Base-by-base conservation (phyloP, 1,140 invertebrate species). In the Drosophila sulfurigaster region DNA sequence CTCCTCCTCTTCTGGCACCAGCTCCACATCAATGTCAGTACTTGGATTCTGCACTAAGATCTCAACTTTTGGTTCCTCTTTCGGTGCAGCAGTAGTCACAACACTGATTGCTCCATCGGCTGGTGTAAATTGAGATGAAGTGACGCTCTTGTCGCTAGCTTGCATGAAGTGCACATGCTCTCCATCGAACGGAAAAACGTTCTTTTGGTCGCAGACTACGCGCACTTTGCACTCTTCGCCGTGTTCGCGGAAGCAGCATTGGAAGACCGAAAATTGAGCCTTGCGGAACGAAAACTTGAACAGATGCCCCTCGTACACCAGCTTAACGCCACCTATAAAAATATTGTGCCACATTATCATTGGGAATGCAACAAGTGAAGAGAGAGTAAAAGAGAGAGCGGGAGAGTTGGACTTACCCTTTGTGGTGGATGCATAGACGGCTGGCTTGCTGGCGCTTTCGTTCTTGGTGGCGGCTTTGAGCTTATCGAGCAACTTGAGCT, bases 211-310 rank as follows among this genome's bases (percentile, higher is more conserved):
- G 67, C 83, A 81, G 4, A 92, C 89, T 3, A 92, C 89, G 11
- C 89, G 88, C 32, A 91, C 91, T 64, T 85, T 82, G 69, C 91
- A 92, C 58, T 91, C 76, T 41, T 92, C 86, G 16, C 77, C 82
- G 25, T 92, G 90, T 52, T 92, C 91, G 10, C 90, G 77, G 65
- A 86, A 92, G 60, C 86, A 91, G 78, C 91, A 92, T 46, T 92
- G 91, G 71, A 91, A 92, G n/a, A 92, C 87, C 5, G 89, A 91
- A 25, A 65, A 92, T 30, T 89, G 72, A 6, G 81, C 78, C 60
- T 91, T 88, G 25, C 91, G 90, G 73, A 91, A 92, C 54, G 81
- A 89, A 38, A 89, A 92, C 67, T 79, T 82, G 64, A 91, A 92
- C 28, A 92, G 74, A 60, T 92, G 91, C 5, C 91, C 91, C 16